Evolutionary conservation across 2,797 vertebrate genomes (phyloP), one percentile per base, ranked within the genome.

Genomic region (Epinephelus malabaricus): DNA sequence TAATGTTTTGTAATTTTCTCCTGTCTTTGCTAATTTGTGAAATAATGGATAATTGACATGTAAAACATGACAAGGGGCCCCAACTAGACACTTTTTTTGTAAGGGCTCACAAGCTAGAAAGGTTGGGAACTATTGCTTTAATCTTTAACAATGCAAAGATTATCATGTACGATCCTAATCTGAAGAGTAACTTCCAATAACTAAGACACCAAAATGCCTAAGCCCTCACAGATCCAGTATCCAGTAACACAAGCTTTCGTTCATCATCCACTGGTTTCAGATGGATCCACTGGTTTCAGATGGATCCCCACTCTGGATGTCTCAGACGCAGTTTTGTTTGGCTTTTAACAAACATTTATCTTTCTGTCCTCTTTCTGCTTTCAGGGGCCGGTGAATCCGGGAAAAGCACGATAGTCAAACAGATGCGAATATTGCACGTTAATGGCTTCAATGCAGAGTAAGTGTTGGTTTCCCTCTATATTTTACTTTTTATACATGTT

Each of bases 391-490:
- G 98, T 89, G 98, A 99, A 95, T 99, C 98, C 19, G 98, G 98
- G 92, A 99, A 99, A 92, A 99, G 98, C 95, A 99, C 98, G 93
- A 99, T 99, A 95, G 98, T 99, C 91, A 99, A 99, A 94, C 98
- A 99, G 91, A 99, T 99, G 98, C 95, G 97, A 94, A 99, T 99
- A 95, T 93, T 99, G 92, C 98, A 99, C 85, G 98, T 99, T 79
- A 98, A 99, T 90, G 98, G 98, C 95, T 99, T 99, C 96, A 99
- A 99, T 88, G 97, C 98, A 95, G 98, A 99, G 98, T 99, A 97
- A 99, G 98, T 98, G 83, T 92, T n/a, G 40, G 11, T 43, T 75
- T 68, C 25, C 23, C 12, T 47, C 56, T 54, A 6, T 47, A 47
- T 38, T 84, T 79, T 68, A 34, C 54, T 47, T 3, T 40, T 10